A percentile compares a stretch with the other conserved stretches of the same genome.
Evolutionary conservation across 2,888 invertebrate species (phyloP).

Genomic region (Diplolepis rosae): DNA sequence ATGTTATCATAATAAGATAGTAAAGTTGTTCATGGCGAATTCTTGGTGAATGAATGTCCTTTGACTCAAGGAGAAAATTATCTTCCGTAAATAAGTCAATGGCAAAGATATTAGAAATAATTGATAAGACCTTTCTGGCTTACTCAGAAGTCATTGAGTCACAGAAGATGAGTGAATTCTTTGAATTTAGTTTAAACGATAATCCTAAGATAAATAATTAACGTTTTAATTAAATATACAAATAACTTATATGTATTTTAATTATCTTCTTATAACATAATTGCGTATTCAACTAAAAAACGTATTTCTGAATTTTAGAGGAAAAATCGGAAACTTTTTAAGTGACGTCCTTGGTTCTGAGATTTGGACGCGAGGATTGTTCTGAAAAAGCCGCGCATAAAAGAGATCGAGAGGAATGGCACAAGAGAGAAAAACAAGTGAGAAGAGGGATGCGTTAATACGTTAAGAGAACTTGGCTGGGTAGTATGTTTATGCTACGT

Average conservation of each 20-base stretch:
- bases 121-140: neutral
- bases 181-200: neutral
- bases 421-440: conserved; percentile 27
- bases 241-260: too few relatives aligned
- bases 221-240: too few relatives aligned
- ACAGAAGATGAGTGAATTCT: neutral
- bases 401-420: conserved; percentile 34
- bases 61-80: neutral
- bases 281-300: neutral
- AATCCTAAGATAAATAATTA: too few relatives aligned
- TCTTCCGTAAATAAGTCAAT: neutral
- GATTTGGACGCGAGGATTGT: neutral
- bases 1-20: too few relatives aligned
- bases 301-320: neutral
- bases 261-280: too few relatives aligned
- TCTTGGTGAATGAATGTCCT: too few relatives aligned
- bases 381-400: neutral
- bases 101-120: neutral
- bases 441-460: conserved; percentile 17
- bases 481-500: conserved; percentile 67
- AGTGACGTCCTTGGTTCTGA: conserved; percentile 10
- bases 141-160: neutral
- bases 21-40: too few relatives aligned
- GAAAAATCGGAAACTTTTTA: conserved; percentile 12
- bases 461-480: conserved; percentile 36